Evolutionary conservation across 2,113 vertebrate genomes (phyloP).

Genomic region (Toxotes chatareus): DNA sequence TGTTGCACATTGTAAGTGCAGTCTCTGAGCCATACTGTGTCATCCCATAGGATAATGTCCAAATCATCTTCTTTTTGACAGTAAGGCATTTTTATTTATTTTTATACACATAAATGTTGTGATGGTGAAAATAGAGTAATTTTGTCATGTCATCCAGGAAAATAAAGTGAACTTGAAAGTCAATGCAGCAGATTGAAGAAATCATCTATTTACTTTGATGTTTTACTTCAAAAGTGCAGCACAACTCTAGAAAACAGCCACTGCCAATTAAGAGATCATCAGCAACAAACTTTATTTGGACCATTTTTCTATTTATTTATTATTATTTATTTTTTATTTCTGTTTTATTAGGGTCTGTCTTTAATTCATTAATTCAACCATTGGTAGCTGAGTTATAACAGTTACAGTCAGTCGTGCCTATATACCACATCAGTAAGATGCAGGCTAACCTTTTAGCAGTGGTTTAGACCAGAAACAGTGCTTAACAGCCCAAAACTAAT

Average conservation of each 20-base stretch:
- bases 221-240: slow-evolving; percentile 5
- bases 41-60: neutral
- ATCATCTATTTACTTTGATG: slow-evolving; percentile 12
- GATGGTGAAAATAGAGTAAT: neutral
- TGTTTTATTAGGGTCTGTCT: slow-evolving; percentile 15
- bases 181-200: slow-evolving; percentile 3
- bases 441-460: slow-evolving; percentile 3
- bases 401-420: neutral
- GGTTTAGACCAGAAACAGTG: neutral
- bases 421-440: neutral
- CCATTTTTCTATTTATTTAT: slow-evolving; percentile 15
- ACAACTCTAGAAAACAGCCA: neutral
- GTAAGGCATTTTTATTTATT: neutral
- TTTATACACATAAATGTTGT: neutral
- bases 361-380: slow-evolving; percentile 30
- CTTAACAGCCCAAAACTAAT: slow-evolving; percentile 22
- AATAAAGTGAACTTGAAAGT: neutral
- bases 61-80: slow-evolving; percentile 1
- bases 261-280: slow-evolving; percentile 47
- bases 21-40: slow-evolving; percentile 3
- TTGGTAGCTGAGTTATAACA: slow-evolving; percentile 18
- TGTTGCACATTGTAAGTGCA: neutral
- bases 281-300: slow-evolving; percentile 44
- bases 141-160: neutral
- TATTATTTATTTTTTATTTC: neutral